phyloP scores from a whole-genome alignment of 1,140 invertebrate species.

The Agrypnia vestita region DNA sequence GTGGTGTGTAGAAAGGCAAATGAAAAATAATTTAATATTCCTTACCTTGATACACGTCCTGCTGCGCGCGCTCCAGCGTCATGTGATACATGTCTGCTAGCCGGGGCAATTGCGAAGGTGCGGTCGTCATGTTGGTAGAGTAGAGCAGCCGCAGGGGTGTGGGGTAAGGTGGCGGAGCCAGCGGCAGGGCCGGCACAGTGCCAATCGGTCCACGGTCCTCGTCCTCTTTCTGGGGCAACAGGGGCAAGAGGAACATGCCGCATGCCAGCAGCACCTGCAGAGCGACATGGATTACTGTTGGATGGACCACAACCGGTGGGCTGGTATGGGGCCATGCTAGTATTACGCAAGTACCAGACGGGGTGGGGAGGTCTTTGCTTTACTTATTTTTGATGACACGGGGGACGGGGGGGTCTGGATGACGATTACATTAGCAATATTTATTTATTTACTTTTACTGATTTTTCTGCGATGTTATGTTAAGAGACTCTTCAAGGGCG shows the following conservation, averaged over 20 bases:
- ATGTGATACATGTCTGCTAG: neutral
- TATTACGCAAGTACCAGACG: too few species aligned
- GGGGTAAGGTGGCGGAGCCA: slow-evolving; percentile 2
- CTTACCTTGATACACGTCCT: slow-evolving; percentile 11
- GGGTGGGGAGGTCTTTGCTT: too few species aligned
- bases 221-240: neutral
- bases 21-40: neutral
- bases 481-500: too few species aligned
- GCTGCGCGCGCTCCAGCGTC: neutral
- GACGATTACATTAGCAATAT: too few species aligned
- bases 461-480: too few species aligned
- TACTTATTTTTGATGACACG: too few species aligned
- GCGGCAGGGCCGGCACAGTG: neutral
- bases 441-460: too few species aligned
- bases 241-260: neutral
- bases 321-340: too few species aligned
- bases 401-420: too few species aligned
- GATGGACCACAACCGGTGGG: too few species aligned
- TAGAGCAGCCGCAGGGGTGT: slow-evolving; percentile 9
- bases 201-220: neutral
- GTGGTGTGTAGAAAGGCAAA: too few species aligned
- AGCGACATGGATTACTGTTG: too few species aligned
- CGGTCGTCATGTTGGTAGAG: neutral
- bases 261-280: neutral
- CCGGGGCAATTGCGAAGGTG: neutral